Base-by-base conservation (phyloP, 1,140 invertebrate genomes). In the Limonius californicus region DNA sequence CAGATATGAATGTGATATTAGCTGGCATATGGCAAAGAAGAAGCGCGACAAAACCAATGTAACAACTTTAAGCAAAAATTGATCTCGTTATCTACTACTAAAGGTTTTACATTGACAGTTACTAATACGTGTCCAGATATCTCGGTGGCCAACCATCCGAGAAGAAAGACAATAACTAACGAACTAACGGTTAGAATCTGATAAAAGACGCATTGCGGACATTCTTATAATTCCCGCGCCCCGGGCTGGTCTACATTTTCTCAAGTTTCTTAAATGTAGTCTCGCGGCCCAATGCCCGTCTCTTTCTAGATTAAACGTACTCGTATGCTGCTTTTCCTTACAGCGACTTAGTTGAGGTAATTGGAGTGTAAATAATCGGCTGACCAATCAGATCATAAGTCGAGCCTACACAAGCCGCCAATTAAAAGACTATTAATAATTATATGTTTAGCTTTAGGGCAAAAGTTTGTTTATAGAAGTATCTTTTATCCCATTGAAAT, bases 111-210 rank as follows among this genome's bases (percentile, higher is more conserved):
- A 66, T 57, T 61, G 64, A 66, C 64, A 63, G 64, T 63, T 66
- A 66, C 64, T 66, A 66, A 66, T 66, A 66, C 64, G 32, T 54
- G 64, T 63, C 61, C 27, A 39, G 56, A 62, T 63, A 59, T 66
- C 53, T 30, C 50, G 58, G 35, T 59, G 57, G 61, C 59, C 57
- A 63, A 30, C 56, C 61, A 59, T 53, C 39, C 64, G 56, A 56
- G 57, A 59, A 63, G 57, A 59, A 54, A 59, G 61, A 66, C 64
- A 66, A 66, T 66, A 66, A 66, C 64, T 66, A 66, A 66, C 64
- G 61, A 63, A 66, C 56, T 66, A 66, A 66, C 64, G 61, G 64
- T 66, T 63, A 66, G 64, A 63, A 66, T 66, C 64, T 66, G 64
- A 66, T 66, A 66, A 66, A 47, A 55, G 61, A 39, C 57, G 64